Conservation (phyloP, 2,113 vertebrate species). For the Montifringilla adamsi region DNA sequence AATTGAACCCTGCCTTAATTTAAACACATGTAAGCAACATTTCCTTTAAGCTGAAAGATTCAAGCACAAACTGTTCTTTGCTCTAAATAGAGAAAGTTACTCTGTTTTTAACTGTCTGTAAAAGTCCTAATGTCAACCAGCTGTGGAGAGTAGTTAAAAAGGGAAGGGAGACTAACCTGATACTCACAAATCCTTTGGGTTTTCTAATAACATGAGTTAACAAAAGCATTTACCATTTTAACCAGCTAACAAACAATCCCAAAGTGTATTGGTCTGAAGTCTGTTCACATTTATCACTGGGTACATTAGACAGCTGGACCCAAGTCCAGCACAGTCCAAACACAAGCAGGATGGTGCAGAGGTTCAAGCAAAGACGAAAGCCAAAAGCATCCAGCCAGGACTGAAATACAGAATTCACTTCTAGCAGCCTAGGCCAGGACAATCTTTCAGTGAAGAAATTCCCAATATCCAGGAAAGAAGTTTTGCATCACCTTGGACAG, state of each 20-base stretch:
- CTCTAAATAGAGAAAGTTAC: not conserved
- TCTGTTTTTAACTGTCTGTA: not conserved
- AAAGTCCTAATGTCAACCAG: not conserved
- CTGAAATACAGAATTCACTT: not conserved
- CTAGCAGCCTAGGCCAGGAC: too few relatives aligned
- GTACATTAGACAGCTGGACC: not conserved
- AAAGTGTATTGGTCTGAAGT: not conserved
- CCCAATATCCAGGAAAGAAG: not conserved
- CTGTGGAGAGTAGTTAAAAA: not conserved
- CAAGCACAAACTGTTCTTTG: slow-evolving; percentile 11
- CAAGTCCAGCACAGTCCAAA: not conserved
- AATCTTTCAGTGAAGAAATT: too few relatives aligned
- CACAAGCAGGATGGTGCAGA: not conserved
- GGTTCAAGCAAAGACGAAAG: not conserved
- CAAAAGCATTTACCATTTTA: not conserved
- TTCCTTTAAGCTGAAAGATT: not conserved
- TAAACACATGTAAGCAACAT: not conserved
- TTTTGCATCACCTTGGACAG: slow-evolving; percentile 85
- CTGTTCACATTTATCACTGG: not conserved
- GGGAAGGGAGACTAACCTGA: not conserved
- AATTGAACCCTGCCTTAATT: not conserved
- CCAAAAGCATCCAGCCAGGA: not conserved
- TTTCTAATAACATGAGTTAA: not conserved
- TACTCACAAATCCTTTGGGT: not conserved
- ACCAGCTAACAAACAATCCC: not conserved